These are phyloP conservation scores for Cremastinae sp. DNA, from an alignment of 2,888 invertebrate genomes.

Conservation along the genomic window DNA sequence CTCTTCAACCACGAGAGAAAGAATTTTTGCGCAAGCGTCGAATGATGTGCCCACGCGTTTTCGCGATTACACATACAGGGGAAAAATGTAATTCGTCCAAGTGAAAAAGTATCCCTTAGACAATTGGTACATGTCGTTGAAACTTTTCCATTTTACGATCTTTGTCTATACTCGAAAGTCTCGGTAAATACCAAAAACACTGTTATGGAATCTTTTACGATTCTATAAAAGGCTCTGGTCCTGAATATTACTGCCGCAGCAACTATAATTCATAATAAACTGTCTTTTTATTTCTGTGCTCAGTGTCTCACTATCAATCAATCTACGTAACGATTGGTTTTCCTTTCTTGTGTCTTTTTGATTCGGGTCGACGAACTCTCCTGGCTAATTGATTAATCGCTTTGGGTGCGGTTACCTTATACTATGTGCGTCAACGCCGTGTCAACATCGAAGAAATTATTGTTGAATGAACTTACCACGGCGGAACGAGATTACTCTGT, in stretches of 20 bases:
- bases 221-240: too few species aligned
- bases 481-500: slow-evolving; percentile 5
- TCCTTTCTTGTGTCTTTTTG: too few species aligned
- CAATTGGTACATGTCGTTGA: not conserved
- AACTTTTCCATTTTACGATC: too few species aligned
- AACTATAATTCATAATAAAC: too few species aligned
- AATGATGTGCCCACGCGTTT: slow-evolving; percentile 68
- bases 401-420: slow-evolving; percentile 47
- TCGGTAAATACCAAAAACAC: too few species aligned
- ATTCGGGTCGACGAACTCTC: slow-evolving; percentile 45
- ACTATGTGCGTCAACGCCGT: slow-evolving; percentile 47
- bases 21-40: slow-evolving; percentile 68
- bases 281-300: too few species aligned
- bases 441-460: slow-evolving; percentile 37
- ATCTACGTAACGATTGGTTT: too few species aligned
- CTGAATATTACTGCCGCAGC: too few species aligned
- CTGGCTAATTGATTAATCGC: slow-evolving; percentile 43
- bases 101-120: not conserved
- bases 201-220: too few species aligned
- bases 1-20: slow-evolving; percentile 29
- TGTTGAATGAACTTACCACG: slow-evolving; percentile 47
- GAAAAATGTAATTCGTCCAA: not conserved
- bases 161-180: too few species aligned
- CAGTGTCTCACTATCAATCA: too few species aligned
- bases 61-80: slow-evolving; percentile 12